Evolutionary conservation across 2,888 invertebrate species (phyloP), one percentile per base, ranked within the genome.

Genomic region (Apeira syringaria): DNA sequence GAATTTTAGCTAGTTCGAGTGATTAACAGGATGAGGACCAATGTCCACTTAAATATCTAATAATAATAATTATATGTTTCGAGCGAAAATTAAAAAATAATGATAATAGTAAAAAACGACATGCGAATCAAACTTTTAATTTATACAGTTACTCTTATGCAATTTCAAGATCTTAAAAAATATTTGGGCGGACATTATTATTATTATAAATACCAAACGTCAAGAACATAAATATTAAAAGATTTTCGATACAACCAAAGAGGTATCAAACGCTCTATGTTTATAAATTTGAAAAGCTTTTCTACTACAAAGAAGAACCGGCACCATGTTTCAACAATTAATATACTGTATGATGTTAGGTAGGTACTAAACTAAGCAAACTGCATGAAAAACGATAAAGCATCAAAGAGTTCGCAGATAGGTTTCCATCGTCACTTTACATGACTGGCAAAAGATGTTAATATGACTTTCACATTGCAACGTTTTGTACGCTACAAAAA

Each of bases 331-430:
- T 42, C 31, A 43, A 36, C 56, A 52, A 61, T 63, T 59, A 64
- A 56, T 63, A 56, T 50, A 59, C 63, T 61, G 57, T 51, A 63
- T 59, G 38, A 43, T 29, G 25, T 32, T 26, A 28, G 15, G 22
- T 31, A n/a, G n/a, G n/a, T n/a, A n/a, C n/a, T n/a, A n/a, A n/a
- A 13, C 27, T 26, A 27, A 47, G 29, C 40, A 57, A 53, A 53
- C 32, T 50, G 47, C 47, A 53, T 57, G 58, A 59, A 51, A 54
- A 52, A 55, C 49, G 51, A 33, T 49, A 32, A 49, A 64, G 40
- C 61, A 57, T 68, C 69, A 68, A 68, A 69, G 68, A 51, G 47
- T 55, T 49, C 46, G 55, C 12, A 43, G 66, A 62, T 60, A 60
- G 62, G 53, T 56, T 41, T 63, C 70, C 47, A 47, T 68, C 69